Conservation (phyloP, 2,888 invertebrate species). For the Dyspetes luteomarginatus region DNA sequence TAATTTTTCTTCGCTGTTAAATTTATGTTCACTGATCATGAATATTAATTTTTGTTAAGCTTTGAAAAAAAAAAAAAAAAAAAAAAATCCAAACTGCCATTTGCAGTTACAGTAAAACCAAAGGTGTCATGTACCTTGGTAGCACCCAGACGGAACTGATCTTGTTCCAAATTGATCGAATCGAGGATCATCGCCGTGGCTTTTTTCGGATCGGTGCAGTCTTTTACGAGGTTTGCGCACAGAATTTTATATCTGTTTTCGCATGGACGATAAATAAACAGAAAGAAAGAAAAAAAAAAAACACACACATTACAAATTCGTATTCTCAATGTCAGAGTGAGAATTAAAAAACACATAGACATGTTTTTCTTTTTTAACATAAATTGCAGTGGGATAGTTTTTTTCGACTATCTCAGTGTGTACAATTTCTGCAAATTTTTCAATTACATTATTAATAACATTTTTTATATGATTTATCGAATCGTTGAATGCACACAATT, state of each 20-base stretch:
- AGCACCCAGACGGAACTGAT: conserved; percentile 97
- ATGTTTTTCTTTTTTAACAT: neutral
- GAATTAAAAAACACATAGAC: conserved; percentile 33
- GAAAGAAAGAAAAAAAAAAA: conserved; percentile 65
- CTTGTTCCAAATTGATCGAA: conserved; percentile 92
- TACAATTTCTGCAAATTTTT: conserved; percentile 24
- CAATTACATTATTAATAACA: conserved; percentile 29
- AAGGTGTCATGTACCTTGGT: conserved; percentile 92
- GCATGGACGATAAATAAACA: conserved; percentile 56
- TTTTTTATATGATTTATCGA: neutral
- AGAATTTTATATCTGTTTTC: conserved; percentile 98
- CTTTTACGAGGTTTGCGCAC: conserved; percentile 95
- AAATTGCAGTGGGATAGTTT: conserved; percentile 23
- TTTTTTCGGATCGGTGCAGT: conserved; percentile 89
- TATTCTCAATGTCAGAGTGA: conserved; percentile 63
- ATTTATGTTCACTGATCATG: neutral
- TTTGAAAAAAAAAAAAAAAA: too few relatives aligned
- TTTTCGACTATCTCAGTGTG: neutral
- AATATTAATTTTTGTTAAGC: neutral
- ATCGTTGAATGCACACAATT: conserved; percentile 22
- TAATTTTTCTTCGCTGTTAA: neutral
- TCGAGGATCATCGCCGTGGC: conserved; percentile 93
- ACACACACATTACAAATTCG: conserved; percentile 50
- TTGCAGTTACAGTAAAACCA: conserved; percentile 60
- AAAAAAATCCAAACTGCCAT: neutral